Evolutionary conservation across 2,888 invertebrate species (phyloP).

Genomic region (Neoitamus cyanurus): DNA sequence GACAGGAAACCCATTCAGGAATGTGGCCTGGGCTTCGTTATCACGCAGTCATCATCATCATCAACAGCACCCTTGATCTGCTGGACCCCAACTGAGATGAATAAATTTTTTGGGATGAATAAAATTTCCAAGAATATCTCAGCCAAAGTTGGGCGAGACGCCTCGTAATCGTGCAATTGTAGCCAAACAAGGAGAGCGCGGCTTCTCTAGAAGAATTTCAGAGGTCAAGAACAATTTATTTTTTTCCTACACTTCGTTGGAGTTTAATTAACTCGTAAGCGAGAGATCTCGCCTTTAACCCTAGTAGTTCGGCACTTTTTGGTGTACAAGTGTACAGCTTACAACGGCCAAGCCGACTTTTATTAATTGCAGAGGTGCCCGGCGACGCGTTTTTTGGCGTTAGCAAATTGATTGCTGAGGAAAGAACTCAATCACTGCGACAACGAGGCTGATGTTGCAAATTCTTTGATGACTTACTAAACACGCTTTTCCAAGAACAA

Average conservation of each 20-base stretch:
- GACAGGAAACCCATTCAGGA: conserved; percentile 18
- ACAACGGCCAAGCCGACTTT: background rate
- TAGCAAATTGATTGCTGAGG: background rate
- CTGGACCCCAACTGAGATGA: background rate
- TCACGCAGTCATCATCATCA: background rate
- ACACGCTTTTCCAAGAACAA: too few relatives aligned
- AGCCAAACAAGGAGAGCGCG: background rate
- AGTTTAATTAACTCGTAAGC: background rate
- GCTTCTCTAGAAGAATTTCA: background rate
- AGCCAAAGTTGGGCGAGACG: background rate
- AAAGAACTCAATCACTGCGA: background rate
- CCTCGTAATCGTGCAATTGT: background rate
- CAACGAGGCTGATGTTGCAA: background rate
- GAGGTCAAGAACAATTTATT: conserved; percentile 3
- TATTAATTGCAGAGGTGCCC: background rate
- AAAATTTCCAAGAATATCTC: background rate
- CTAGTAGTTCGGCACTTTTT: background rate
- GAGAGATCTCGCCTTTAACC: background rate
- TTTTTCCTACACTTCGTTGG: background rate
- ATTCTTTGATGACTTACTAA: background rate
- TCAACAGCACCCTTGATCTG: background rate
- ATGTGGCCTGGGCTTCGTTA: background rate
- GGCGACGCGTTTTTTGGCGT: background rate
- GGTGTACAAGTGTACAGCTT: background rate
- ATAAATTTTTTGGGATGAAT: background rate